Conservation (phyloP, 2,888 invertebrate species). For the Polyommatus iphigenia region DNA sequence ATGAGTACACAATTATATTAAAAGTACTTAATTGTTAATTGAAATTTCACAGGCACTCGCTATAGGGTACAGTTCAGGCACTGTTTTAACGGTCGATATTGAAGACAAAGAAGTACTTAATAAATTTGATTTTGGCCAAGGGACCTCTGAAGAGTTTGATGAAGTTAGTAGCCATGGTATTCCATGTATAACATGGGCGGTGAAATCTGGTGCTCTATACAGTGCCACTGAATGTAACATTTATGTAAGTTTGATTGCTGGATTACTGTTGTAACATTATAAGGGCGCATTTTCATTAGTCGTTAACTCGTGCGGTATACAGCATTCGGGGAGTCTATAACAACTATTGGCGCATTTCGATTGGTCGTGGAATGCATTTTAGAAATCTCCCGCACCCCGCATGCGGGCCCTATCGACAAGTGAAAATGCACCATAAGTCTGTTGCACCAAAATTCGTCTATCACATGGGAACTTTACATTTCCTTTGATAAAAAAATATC, state of each 20-base stretch:
- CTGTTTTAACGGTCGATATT: slow-evolving; percentile 87
- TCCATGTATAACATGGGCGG: slow-evolving; percentile 87
- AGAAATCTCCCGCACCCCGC: too few relatives aligned
- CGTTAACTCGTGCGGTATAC: too few relatives aligned
- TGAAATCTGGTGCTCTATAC: slow-evolving; percentile 66
- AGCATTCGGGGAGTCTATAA: too few relatives aligned
- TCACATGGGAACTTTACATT: too few relatives aligned
- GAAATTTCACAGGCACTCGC: slow-evolving; percentile 79
- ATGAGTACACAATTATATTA: not conserved
- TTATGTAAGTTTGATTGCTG: slow-evolving; percentile 55
- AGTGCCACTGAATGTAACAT: slow-evolving; percentile 68
- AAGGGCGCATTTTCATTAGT: too few relatives aligned
- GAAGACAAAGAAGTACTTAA: slow-evolving; percentile 92
- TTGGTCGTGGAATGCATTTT: too few relatives aligned
- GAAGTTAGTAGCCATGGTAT: slow-evolving; percentile 80
- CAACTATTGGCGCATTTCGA: too few relatives aligned
- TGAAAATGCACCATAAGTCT: too few relatives aligned
- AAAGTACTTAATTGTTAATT: slow-evolving; percentile 22
- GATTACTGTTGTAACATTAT: not conserved
- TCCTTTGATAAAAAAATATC: too few relatives aligned
- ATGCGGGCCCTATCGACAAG: too few relatives aligned
- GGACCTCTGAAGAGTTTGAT: slow-evolving; percentile 69
- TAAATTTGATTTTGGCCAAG: slow-evolving; percentile 71
- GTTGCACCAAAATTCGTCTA: too few relatives aligned
- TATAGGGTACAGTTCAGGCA: slow-evolving; percentile 85